Percentiles rank a stretch among this genome's conserved stretches.
phyloP scores from a whole-genome alignment of 2,888 invertebrate genomes.

The Andrena bucephala region DNA sequence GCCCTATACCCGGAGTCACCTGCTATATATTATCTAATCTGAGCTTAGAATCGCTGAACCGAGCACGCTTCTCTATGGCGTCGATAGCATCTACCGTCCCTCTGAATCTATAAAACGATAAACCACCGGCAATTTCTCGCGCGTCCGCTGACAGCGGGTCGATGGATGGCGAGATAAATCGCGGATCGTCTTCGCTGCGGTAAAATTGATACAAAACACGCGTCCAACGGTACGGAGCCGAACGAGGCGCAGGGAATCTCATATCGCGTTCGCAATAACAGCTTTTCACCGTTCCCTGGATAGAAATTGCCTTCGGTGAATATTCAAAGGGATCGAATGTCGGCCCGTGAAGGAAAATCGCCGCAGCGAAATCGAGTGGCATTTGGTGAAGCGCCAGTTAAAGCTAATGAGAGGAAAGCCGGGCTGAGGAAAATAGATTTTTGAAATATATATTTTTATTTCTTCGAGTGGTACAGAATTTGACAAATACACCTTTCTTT shows the following conservation, averaged over 20 bases:
- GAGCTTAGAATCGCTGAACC: conserved; percentile 38
- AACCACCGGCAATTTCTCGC: conserved; percentile 8
- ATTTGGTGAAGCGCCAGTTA: conserved; percentile 3
- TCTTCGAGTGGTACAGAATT: too few relatives aligned
- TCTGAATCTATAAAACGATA: conserved; percentile 5
- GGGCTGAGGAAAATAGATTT: too few relatives aligned
- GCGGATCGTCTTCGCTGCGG: not conserved
- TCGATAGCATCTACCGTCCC: conserved; percentile 26
- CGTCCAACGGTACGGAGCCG: not conserved
- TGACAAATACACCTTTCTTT: too few relatives aligned
- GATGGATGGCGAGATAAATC: conserved; percentile 17
- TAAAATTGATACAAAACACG: not conserved
- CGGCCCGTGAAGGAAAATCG: not conserved
- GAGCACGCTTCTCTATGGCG: conserved; percentile 3
- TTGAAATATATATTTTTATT: too few relatives aligned
- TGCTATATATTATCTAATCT: conserved; percentile 55
- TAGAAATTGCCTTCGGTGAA: not conserved
- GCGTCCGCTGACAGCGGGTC: not conserved
- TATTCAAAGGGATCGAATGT: not conserved
- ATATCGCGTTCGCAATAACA: conserved; percentile 3
- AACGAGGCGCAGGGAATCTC: not conserved
- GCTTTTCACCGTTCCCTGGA: not conserved
- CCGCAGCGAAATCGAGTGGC: not conserved
- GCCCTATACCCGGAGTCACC: conserved; percentile 20
- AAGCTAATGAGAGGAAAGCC: not conserved